These are phyloP conservation scores for Tychaedon coryphoeus DNA, from an alignment of 2,113 vertebrate species.

Conservation along the genomic window DNA sequence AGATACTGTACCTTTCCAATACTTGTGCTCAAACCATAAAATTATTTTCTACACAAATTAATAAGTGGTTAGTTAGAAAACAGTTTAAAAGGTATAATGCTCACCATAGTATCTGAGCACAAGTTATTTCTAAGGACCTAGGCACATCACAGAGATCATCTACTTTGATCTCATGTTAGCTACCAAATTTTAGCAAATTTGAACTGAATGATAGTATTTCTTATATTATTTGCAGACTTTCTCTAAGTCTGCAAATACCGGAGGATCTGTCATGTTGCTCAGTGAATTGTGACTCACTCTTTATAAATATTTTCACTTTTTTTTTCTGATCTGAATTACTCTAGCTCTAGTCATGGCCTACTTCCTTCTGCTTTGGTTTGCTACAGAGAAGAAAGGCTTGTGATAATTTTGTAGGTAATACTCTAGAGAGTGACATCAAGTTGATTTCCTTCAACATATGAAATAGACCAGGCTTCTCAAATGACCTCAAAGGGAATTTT, in stretches of 20 bases:
- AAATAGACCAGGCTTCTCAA: not conserved
- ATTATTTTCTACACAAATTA: not conserved
- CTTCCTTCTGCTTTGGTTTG: not conserved
- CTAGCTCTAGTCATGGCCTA: not conserved
- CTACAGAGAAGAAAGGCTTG: not conserved
- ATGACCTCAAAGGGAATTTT: not conserved
- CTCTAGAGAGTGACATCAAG: not conserved
- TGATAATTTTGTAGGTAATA: not conserved
- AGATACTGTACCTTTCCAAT: not conserved
- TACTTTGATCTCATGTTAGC: not conserved
- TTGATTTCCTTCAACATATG: not conserved
- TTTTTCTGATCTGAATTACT: not conserved
- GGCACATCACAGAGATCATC: not conserved
- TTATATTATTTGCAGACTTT: not conserved
- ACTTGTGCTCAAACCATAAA: not conserved
- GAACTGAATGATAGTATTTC: not conserved
- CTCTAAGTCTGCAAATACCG: not conserved
- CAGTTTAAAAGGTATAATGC: not conserved
- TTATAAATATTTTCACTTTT: not conserved
- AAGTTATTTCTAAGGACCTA: not conserved
- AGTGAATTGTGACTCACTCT: not conserved
- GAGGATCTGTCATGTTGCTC: not conserved
- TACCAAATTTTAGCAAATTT: not conserved
- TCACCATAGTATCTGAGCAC: fast-evolving
- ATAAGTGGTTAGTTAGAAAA: not conserved